A percentile compares a stretch with the other conserved stretches of the same genome.
Evolutionary conservation across 2,888 invertebrate species (phyloP).

Genomic region (Hirtodrosophila cameraria): DNA sequence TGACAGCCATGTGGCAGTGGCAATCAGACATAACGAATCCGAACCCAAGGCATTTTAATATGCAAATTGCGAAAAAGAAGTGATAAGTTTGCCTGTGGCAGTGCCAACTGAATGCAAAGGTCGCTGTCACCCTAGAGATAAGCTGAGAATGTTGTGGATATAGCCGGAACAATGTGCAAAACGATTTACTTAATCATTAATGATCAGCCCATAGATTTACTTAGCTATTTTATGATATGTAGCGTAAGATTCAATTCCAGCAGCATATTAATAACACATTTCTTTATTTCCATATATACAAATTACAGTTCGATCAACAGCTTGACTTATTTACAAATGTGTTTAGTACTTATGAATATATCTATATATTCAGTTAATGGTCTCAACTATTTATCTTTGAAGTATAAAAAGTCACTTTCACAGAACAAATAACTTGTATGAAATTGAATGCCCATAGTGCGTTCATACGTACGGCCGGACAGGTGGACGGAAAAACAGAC

Average conservation of each 20-base stretch:
- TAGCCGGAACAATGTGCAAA: background rate
- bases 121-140: conserved; percentile 27
- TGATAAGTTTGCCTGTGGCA: conserved; percentile 46
- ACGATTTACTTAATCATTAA: conserved; percentile 57
- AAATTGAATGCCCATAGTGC: too few species aligned
- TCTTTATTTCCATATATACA: too few species aligned
- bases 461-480: too few species aligned
- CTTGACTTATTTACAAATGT: too few species aligned
- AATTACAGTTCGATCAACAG: background rate
- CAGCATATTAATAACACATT: conserved; percentile 15
- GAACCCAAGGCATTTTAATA: conserved; percentile 63
- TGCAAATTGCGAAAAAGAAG: conserved; percentile 65
- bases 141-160: conserved; percentile 15
- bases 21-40: conserved; percentile 64
- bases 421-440: too few species aligned
- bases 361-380: too few species aligned
- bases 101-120: conserved; percentile 7
- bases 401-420: too few species aligned
- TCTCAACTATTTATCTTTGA: too few species aligned
- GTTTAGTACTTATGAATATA: too few species aligned
- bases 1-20: conserved; percentile 61
- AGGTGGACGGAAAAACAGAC: too few species aligned
- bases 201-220: conserved; percentile 59
- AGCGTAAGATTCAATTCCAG: background rate
- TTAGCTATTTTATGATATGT: background rate